Base-by-base conservation (phyloP, 1,140 invertebrate species). In the Amphibalanus amphitrite region DNA sequence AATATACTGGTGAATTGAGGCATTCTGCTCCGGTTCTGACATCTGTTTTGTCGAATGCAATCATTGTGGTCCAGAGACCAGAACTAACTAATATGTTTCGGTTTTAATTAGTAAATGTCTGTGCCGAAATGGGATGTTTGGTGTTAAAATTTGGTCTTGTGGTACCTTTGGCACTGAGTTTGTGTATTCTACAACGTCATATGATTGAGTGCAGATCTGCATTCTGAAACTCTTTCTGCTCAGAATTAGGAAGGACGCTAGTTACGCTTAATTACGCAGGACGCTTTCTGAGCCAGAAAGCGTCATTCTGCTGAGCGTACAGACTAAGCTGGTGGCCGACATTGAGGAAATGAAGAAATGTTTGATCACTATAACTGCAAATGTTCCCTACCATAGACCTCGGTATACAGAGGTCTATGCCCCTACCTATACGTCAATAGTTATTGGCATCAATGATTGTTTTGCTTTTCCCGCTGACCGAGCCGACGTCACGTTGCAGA, bases 11-110 rank as follows among this genome's bases (percentile, higher is more conserved):
- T 13, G 13, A 25, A 25, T 59, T 59, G 69, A 91, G 70, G 95
- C 93, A 3, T 80, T 82, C 72, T 85, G 83, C 77, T 87, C 97
- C 80, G 95, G 99, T 83, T 82, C 86, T n/a, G 80, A 89, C 28
- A 38, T 69, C 25, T 69, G 25, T 69, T 69, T 69, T 15, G 13
- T 59, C 25, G 25, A 13, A 59, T 15, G 47, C 47, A 25, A 59
- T 25, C 13, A 59, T 25, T 15, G 25, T 59, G 47, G 47, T 59
- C 13, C 47, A 59, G 13, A 59, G 13, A 59, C 13, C 13, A 59
- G 25, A 59, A 59, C 47, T 59, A 25, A 59, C 47, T 59, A 13
- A 13, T 59, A 15, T 59, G 13, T 25, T 59, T 15, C 13, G 47
- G 47, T 13, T 59, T 59, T 59, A 15, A 59, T 59, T 59, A 25